These are phyloP conservation scores for Cetoscarus ocellatus DNA, from an alignment of 2,797 vertebrate genomes.

Conservation along the genomic window DNA sequence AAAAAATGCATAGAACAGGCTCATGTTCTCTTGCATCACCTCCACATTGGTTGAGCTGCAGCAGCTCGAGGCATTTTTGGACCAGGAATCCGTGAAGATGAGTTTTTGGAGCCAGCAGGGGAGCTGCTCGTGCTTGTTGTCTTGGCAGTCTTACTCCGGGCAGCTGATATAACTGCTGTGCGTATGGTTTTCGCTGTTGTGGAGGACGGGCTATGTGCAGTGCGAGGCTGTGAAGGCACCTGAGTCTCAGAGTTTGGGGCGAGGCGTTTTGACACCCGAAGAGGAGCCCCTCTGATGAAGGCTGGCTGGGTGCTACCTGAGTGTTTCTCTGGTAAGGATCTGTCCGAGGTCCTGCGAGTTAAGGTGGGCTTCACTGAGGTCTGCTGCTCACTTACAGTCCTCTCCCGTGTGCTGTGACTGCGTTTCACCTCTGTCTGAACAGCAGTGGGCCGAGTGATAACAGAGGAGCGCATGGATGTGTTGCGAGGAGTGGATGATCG, in stretches of 20 bases:
- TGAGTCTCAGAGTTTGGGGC: slow-evolving; percentile 80
- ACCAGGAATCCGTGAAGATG: slow-evolving; percentile 72
- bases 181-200: slow-evolving; percentile 84
- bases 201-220: slow-evolving; percentile 74
- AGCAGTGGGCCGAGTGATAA: slow-evolving; percentile 37
- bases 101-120: slow-evolving; percentile 64
- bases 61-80: slow-evolving; percentile 77
- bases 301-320: slow-evolving; percentile 46
- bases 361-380: slow-evolving; percentile 51
- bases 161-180: slow-evolving; percentile 81
- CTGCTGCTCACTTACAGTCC: slow-evolving; percentile 47
- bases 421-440: slow-evolving; percentile 72
- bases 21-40: slow-evolving; percentile 62
- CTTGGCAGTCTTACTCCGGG: slow-evolving; percentile 79
- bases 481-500: slow-evolving; percentile 63
- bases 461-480: slow-evolving; percentile 65
- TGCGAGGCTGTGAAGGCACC: slow-evolving; percentile 52
- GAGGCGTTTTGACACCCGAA: slow-evolving; percentile 83
- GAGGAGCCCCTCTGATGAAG: slow-evolving; percentile 76
- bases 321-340: slow-evolving; percentile 65
- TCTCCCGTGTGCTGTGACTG: slow-evolving; percentile 70
- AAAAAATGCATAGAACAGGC: slow-evolving; percentile 4
- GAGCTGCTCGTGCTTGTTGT: slow-evolving; percentile 50
- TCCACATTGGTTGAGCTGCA: slow-evolving; percentile 80
- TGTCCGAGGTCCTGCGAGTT: slow-evolving; percentile 65